Conservation (phyloP, 1,140 invertebrate genomes). For the Philopotamus ludificatus region DNA sequence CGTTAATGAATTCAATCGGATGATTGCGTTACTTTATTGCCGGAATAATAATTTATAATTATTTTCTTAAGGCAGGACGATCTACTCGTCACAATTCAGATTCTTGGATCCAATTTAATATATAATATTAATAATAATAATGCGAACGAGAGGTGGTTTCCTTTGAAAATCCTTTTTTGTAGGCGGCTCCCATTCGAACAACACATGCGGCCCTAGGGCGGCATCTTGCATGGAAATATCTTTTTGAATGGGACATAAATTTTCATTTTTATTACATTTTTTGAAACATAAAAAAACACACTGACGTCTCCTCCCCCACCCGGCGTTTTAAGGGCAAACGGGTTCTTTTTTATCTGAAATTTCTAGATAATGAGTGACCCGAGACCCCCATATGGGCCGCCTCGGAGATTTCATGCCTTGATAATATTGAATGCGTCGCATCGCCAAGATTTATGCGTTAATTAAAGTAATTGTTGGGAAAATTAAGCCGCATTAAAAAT, state of each 20-base stretch:
- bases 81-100: too few relatives aligned
- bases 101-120: too few relatives aligned
- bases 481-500: too few relatives aligned
- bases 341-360: conserved; percentile 12
- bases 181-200: not conserved
- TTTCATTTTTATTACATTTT: conserved; percentile 34
- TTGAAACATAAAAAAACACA: conserved; percentile 30
- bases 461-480: conserved; percentile 3
- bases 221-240: conserved; percentile 36
- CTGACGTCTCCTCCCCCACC: not conserved
- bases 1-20: too few relatives aligned
- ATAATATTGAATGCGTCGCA: not conserved
- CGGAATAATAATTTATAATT: too few relatives aligned
- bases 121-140: too few relatives aligned
- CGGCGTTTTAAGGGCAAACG: not conserved
- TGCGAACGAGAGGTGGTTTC: too few relatives aligned
- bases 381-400: not conserved
- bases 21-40: too few relatives aligned
- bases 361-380: conserved; percentile 2
- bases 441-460: conserved; percentile 25
- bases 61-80: too few relatives aligned
- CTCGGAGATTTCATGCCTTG: conserved; percentile 13
- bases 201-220: conserved; percentile 26
- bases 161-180: conserved; percentile 20
- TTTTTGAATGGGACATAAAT: conserved; percentile 31